Evolutionary conservation across 1,140 invertebrate species (phyloP).

Genomic region (Nymphalis io): DNA sequence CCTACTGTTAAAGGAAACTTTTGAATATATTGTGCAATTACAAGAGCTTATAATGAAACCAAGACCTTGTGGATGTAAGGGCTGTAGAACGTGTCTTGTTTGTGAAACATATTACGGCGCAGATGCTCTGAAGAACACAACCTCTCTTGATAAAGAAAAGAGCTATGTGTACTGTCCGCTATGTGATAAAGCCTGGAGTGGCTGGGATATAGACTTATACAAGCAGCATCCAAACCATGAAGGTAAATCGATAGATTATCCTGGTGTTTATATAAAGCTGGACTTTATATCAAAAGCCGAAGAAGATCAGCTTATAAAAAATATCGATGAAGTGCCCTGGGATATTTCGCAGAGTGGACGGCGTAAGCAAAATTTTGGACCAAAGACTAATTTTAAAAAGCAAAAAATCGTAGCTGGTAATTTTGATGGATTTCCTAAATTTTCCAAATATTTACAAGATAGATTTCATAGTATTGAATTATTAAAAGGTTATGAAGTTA

Average conservation of each 20-base stretch:
- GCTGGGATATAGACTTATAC: slow-evolving; percentile 84
- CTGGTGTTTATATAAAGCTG: slow-evolving; percentile 86
- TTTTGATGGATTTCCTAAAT: slow-evolving; percentile 94
- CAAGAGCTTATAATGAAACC: slow-evolving; percentile 71
- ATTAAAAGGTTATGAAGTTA: slow-evolving; percentile 90
- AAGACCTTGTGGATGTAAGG: slow-evolving; percentile 94
- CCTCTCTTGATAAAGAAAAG: slow-evolving; percentile 76
- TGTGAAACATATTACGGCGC: slow-evolving; percentile 89
- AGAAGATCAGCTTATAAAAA: slow-evolving; percentile 84
- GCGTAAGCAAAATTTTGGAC: slow-evolving; percentile 98
- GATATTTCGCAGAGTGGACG: slow-evolving; percentile 96
- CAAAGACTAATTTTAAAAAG: slow-evolving; percentile 99
- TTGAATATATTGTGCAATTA: slow-evolving; percentile 24
- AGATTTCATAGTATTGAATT: slow-evolving; percentile 85
- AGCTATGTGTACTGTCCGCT: slow-evolving; percentile 88
- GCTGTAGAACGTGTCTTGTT: slow-evolving; percentile 91
- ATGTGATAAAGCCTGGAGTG: slow-evolving; percentile 88
- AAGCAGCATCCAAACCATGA: slow-evolving; percentile 85
- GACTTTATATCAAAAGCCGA: slow-evolving; percentile 90
- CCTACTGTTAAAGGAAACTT: too few species aligned
- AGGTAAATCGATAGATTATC: slow-evolving; percentile 82
- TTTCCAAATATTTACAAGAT: slow-evolving; percentile 91
- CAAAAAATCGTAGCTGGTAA: slow-evolving; percentile 88
- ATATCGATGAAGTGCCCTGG: slow-evolving; percentile 93
- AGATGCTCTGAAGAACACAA: slow-evolving; percentile 64